Evolutionary conservation across 1,140 invertebrate genomes (phyloP).

Genomic region (Pentalonia nigronervosa): DNA sequence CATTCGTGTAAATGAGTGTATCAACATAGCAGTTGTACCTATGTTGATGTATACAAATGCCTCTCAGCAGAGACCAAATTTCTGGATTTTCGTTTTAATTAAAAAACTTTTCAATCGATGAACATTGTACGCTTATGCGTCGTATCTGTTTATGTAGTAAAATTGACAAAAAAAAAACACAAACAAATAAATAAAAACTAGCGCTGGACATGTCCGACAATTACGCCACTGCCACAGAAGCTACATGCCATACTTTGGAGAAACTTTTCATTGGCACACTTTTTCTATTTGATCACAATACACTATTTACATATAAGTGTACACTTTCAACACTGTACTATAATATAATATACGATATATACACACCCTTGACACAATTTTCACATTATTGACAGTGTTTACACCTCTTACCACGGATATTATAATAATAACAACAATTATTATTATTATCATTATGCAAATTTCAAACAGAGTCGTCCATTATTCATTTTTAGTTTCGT

Average conservation of each 20-base stretch:
- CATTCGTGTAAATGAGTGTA: not conserved
- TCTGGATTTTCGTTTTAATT: not conserved
- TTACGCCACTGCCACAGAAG: too few relatives aligned
- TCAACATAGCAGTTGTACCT: not conserved
- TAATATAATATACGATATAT: not conserved
- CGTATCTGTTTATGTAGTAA: not conserved
- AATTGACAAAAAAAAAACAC: not conserved
- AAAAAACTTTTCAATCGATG: slow-evolving; percentile 9
- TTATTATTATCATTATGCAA: not conserved
- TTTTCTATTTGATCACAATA: not conserved
- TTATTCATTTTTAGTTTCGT: slow-evolving; percentile 45
- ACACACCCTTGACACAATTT: not conserved
- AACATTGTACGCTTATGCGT: not conserved
- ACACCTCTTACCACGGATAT: too few relatives aligned
- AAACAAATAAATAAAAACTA: not conserved
- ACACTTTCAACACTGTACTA: not conserved
- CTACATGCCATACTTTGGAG: not conserved
- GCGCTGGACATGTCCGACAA: not conserved
- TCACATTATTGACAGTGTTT: not conserved
- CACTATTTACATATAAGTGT: not conserved
- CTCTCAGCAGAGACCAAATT: not conserved
- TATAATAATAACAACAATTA: too few relatives aligned
- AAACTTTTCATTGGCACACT: not conserved
- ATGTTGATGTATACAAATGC: not conserved
- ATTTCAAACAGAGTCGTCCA: not conserved